Conservation (phyloP, 2,113 vertebrate genomes). For the Bujurquina vittata region DNA sequence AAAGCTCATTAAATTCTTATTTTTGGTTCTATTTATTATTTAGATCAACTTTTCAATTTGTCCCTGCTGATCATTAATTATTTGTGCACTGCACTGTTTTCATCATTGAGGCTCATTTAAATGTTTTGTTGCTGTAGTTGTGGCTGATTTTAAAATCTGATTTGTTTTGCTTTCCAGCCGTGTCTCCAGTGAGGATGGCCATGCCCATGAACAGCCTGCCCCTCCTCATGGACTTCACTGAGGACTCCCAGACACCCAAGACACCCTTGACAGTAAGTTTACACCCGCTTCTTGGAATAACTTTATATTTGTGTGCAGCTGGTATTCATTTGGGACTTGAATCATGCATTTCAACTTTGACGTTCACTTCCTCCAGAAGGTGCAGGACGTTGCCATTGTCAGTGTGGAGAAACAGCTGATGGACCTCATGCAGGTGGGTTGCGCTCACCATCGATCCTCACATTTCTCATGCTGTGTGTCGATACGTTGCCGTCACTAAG, state of each 20-base stretch:
- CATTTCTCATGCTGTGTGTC: neutral
- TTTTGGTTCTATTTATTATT: neutral
- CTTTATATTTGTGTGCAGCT: neutral
- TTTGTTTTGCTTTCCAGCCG: conserved; percentile 2
- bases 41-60: neutral
- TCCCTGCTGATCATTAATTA: neutral
- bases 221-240: conserved; percentile 59
- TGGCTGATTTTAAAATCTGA: accelerated
- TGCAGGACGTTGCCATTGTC: conserved; percentile 46
- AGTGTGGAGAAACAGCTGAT: conserved; percentile 85
- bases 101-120: neutral
- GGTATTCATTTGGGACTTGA: neutral
- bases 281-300: neutral
- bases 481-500: neutral
- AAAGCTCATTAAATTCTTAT: neutral
- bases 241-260: neutral
- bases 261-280: conserved; percentile 66
- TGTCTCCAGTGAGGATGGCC: conserved; percentile 69
- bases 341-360: neutral
- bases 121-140: neutral
- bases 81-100: neutral
- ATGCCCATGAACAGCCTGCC: conserved; percentile 76
- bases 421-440: conserved; percentile 84
- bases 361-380: conserved; percentile 49
- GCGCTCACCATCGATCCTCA: neutral